Conservation (phyloP, 2,113 vertebrate species). For the Hippocampus abdominalis region DNA sequence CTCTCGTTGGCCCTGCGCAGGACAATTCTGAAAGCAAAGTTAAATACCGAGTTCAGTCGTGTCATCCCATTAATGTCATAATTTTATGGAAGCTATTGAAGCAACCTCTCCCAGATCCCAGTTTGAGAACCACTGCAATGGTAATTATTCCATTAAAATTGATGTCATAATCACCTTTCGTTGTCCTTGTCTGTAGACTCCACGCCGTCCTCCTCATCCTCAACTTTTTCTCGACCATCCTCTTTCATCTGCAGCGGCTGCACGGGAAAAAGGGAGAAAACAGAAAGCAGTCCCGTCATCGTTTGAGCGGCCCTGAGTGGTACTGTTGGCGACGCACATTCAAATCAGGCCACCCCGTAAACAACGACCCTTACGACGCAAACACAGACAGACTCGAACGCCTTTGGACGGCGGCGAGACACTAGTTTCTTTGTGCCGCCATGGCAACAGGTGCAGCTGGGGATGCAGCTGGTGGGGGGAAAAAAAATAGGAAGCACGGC, state of each 20-base stretch:
- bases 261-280: slow-evolving; percentile 83
- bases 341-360: slow-evolving; percentile 33
- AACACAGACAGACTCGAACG: slow-evolving; percentile 35
- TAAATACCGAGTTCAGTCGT: background rate
- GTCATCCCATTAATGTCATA: background rate
- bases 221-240: slow-evolving; percentile 45
- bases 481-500: slow-evolving; percentile 13
- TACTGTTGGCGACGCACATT: slow-evolving; percentile 31
- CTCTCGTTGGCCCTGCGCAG: slow-evolving; percentile 80
- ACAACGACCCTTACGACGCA: slow-evolving; percentile 28
- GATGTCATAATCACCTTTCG: slow-evolving; percentile 76
- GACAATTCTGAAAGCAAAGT: slow-evolving; percentile 62
- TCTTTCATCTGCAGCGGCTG: slow-evolving; percentile 72
- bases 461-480: slow-evolving; percentile 28
- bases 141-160: background rate
- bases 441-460: slow-evolving; percentile 76
- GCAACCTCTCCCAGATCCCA: no score
- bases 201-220: slow-evolving; percentile 56
- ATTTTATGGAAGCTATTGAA: background rate
- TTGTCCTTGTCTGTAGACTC: slow-evolving; percentile 57
- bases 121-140: background rate
- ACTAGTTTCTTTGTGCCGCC: slow-evolving; percentile 67
- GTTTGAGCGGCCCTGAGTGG: slow-evolving; percentile 27
- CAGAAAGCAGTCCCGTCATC: slow-evolving; percentile 87
- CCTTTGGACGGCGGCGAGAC: slow-evolving; percentile 41